Percentiles rank a stretch among this genome's conserved stretches.
Evolutionary conservation across 1,140 invertebrate genomes (phyloP).

Genomic region (Lepidotrigona ventralis): DNA sequence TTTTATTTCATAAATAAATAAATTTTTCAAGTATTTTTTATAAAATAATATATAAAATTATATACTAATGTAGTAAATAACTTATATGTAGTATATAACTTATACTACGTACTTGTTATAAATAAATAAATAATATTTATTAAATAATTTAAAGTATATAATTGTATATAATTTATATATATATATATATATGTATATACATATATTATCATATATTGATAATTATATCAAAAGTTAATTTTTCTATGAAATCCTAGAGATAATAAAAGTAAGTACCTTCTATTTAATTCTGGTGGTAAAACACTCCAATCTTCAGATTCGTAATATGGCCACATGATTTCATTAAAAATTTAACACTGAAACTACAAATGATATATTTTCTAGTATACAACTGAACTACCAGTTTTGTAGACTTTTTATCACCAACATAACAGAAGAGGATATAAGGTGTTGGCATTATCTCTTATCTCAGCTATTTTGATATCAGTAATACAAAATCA

Average conservation of each 20-base stretch:
- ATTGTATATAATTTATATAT: neutral
- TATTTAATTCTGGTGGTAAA: conserved; percentile 88
- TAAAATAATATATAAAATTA: neutral
- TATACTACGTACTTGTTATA: neutral
- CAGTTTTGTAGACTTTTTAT: conserved; percentile 66
- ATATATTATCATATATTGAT: neutral
- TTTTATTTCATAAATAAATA: too few species aligned
- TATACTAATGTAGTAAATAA: neutral
- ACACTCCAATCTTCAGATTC: conserved; percentile 89
- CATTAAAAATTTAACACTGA: conserved; percentile 34
- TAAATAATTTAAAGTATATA: neutral
- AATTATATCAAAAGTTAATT: neutral
- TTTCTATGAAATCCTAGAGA: neutral
- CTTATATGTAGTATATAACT: too few species aligned
- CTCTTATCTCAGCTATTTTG: conserved; percentile 72
- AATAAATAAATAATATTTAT: too few species aligned
- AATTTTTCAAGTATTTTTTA: neutral
- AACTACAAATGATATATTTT: conserved; percentile 52
- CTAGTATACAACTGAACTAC: conserved; percentile 28
- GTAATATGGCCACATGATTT: conserved; percentile 85
- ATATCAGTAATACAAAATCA: conserved; percentile 59
- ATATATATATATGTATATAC: neutral
- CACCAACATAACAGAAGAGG: conserved; percentile 65
- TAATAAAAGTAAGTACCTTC: conserved; percentile 82
- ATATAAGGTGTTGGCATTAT: conserved; percentile 70